Base-by-base conservation (phyloP, 2,888 invertebrate species). In the Drosophila borborema region DNA sequence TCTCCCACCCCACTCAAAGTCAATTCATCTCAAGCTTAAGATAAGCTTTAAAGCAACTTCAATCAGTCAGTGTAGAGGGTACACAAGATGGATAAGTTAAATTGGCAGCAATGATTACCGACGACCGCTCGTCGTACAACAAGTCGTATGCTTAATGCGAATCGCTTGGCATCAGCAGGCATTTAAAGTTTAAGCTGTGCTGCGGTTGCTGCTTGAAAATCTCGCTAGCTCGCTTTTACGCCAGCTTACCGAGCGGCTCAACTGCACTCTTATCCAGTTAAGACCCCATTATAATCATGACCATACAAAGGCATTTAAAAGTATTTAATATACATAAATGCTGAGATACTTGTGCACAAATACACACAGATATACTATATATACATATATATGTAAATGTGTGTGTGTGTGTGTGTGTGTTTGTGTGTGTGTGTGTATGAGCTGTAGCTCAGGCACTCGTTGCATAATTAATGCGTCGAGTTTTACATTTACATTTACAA, bases 401-500 rank as follows among this genome's bases (percentile, higher is more conserved):
- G 49, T 31, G 10, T 31, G 28, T 31, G 16, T 28, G n/a, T n/a
- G 14, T 54, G 45, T 59, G 16, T 16, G 34, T 34, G n/a, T n/a
- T n/a, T 31, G 28, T 31, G 16, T 28, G n/a, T n/a, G 14, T 54
- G 45, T 59, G 16, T 16, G 34, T 34, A 31, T n/a, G 49, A 49
- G 49, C 49, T 31, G n/a, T 28, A 40, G 51, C 48, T 51, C 43
- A 61, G 46, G 67, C 61, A 70, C 66, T 76, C 55, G 61, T 68
- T 87, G 84, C 79, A 86, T 86, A 90, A 86, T 86, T 89, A 89
- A 90, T 89, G 76, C 76, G 55, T 64, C 61, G 79, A 69, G 73
- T 83, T 83, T 83, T 82, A 87, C 82, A 79, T 89, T 87, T 74
- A 75, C 84, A 83, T 86, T 87, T 74, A 75, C 84, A 83, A 83